Base-by-base conservation (phyloP, 2,888 invertebrate species). In the Phalangium opilio region DNA sequence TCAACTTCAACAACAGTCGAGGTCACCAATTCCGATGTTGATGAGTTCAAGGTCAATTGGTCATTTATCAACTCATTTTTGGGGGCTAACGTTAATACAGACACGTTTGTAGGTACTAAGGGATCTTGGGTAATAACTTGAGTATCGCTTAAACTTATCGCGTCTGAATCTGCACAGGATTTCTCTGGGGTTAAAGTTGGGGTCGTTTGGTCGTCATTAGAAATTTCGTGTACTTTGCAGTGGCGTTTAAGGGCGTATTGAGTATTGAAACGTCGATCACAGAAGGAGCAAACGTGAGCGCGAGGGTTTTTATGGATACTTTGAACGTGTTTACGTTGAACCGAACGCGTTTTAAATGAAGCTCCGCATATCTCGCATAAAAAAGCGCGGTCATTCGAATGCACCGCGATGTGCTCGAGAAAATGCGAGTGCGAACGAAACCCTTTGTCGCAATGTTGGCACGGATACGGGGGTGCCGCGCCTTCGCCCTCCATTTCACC, bases 341-440 rank as follows among this genome's bases (percentile, higher is more conserved):
- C 65, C 1, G 64, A 62, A 15, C 62, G 59, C 0, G 68, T 67
- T 55, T 60, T 72, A 67, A 67, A 64, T 63, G 70, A 50, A 59
- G 71, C 68, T n/a, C 72, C 71, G 55, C 73, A 73, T 10, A 67
- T 62, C 49, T 72, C 70, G 54, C 72, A 73, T 33, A 72, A 65
- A 53, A 67, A 70, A 0, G 68, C 63, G 8, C 71, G 61, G 2
- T 65, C 59, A 27, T 66, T 70, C 1, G 70, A 62, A 55, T 68
- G 68, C 15, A 64, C 64, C 1, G 64, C 60, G 57, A 61, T 55
- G 50, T 66, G 66, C 43, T 65, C 64, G 2, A 55, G 58, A 20
- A 65, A 52, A 49, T 67, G 65, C 3, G 64, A 64, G 58, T 64
- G 62, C 7, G 67, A 64, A 27, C 64, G 60, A 50, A 65, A 66